Evolutionary conservation across 2,888 invertebrate genomes (phyloP), one percentile per base, ranked within the genome.

Genomic region (Dichetophora obliterata): DNA sequence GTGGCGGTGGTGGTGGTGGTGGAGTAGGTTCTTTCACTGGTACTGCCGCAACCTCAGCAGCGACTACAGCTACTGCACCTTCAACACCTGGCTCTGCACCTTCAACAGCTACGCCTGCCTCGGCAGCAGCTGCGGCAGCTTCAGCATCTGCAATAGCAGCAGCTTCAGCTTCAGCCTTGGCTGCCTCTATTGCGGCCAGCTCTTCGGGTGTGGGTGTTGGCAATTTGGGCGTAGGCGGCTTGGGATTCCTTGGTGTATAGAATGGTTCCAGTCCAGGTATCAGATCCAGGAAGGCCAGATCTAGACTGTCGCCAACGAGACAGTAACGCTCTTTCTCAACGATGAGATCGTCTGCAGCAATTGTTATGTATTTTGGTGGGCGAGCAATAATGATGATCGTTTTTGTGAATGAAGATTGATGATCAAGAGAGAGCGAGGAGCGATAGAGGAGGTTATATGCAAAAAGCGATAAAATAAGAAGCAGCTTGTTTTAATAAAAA

Each of bases 281-380:
- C 86, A 94, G 91, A 90, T 96, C 97, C 89, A 95, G 92, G 92
- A 97, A 96, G 84, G 98, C 97, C 90, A 94, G 93, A 91, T 98
- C 98, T 92, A 98, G 93, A 91, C 96, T 97, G 90, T 97, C 95
- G 86, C 96, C 95, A 91, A 98, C 95, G 89, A 94, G 93, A 92
- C 96, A 97, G 93, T 94, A 97, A 90, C 94, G 94, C 92, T 98
- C 97, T 92, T 95, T 97, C 90, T 95, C 95, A 89, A 91, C 91
- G 91, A 95, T 94, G 91, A 95, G 92, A 89, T 95, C 95, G 93
- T 95, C 95, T 95, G 80, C 73, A 1, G 48, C 27, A 27, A 70
- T 34, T 9, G 22, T 59, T 48, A 24, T 31, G 34, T 16, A 61
- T 22, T 68, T 71, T 48, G 59, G 11, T 37, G 48, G 22, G 43